These are phyloP conservation scores for Cyprinodon variegatus DNA, from an alignment of 2,113 vertebrate genomes.

Conservation along the genomic window DNA sequence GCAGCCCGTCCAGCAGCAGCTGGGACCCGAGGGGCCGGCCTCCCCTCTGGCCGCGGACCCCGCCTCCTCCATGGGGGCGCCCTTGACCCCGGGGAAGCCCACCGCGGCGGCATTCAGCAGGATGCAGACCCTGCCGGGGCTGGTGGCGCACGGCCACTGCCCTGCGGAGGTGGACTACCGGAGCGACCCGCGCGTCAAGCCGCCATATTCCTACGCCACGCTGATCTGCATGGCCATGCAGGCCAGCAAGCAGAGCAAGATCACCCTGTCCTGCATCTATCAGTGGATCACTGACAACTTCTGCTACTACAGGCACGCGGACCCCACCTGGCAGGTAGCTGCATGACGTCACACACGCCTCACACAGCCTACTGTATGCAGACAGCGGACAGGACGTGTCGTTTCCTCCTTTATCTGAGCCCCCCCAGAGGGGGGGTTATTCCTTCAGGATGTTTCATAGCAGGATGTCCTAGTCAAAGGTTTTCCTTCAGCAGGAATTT, in stretches of 20 bases:
- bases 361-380: conserved; percentile 6
- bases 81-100: conserved; percentile 90
- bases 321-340: conserved; percentile 93
- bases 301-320: conserved; percentile 93
- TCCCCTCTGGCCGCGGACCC: conserved; percentile 91
- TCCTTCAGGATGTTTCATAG: background rate
- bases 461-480: conserved; percentile 4
- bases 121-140: conserved; percentile 62
- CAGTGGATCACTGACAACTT: conserved; percentile 97
- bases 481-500: conserved; percentile 33
- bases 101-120: conserved; percentile 84
- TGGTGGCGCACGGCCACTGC: conserved; percentile 81
- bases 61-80: conserved; percentile 86
- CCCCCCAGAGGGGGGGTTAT: no score
- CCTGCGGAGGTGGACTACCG: conserved; percentile 89
- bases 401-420: background rate
- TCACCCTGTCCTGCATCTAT: conserved; percentile 95
- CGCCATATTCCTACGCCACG: conserved; percentile 92
- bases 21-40: conserved; percentile 80
- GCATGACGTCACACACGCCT: background rate
- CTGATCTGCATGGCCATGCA: conserved; percentile 99
- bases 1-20: conserved; percentile 72
- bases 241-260: conserved; percentile 89
- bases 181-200: conserved; percentile 88
- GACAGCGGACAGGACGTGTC: background rate